Base-by-base conservation (phyloP, 1,140 invertebrate species). In the Temnothorax nylanderi region DNA sequence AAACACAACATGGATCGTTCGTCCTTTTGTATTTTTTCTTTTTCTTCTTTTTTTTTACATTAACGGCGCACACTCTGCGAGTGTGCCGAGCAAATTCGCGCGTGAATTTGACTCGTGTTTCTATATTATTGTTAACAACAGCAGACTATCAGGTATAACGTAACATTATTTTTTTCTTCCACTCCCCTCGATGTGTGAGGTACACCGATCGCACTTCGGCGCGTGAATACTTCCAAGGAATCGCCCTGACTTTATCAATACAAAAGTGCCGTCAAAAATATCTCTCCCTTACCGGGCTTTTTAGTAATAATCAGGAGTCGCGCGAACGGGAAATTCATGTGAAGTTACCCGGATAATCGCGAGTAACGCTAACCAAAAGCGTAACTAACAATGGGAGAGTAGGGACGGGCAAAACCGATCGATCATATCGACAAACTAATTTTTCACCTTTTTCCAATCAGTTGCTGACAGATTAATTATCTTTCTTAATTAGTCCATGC, bases 51-150 rank as follows among this genome's bases (percentile, higher is more conserved):
- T 60, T 44, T 81, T 69, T 51, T 72, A 51, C 77, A 81, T 62
- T 47, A 87, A 69, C 86, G 78, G 58, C 47, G 85, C 69, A 71
- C 77, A 62, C 85, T 81, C 67, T 64, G 47, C 85, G 77, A 87
- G 64, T 69, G 65, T 82, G 85, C 69, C 62, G 85, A 88, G 88
- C 87, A 86, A 88, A 89, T 90, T 77, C 72, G 60, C 71, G 37
- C 26, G 51, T 75, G 76, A 86, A 87, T 88, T 88, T 76, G 56
- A 69, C 78, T 82, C 84, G 62, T 49, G 84, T 81, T 58, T 90
- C 88, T 89, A 90, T 86, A 87, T 92, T 92, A 93, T 92, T 90
- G 89, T 93, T 92, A 92, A 93, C 91, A 93, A 93, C 93, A 94
- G 91, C 92, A 92, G 92, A 92, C 89, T 93, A 94, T 87, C 88